These are phyloP conservation scores for Eucriotettix oculatus DNA, from an alignment of 2,888 invertebrate species.

Conservation along the genomic window DNA sequence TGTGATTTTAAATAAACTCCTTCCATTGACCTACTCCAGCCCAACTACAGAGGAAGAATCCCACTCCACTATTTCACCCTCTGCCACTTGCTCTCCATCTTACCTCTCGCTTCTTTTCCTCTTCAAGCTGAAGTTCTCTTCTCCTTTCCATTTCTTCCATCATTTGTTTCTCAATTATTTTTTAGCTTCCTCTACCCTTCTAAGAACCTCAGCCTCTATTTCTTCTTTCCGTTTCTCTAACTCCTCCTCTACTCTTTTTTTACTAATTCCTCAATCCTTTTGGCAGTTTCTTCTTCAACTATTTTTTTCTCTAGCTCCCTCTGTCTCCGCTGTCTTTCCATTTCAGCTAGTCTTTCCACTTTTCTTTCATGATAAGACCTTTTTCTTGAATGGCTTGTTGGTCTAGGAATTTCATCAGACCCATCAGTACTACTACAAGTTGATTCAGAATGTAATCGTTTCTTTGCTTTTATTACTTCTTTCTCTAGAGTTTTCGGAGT, in stretches of 20 bases:
- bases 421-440: conserved; percentile 51
- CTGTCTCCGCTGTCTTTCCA: conserved; percentile 79
- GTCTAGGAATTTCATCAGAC: conserved; percentile 45
- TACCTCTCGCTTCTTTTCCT: conserved; percentile 93
- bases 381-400: conserved; percentile 25
- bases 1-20: neutral
- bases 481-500: conserved; percentile 53
- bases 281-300: conserved; percentile 91
- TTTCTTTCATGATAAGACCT: conserved; percentile 43
- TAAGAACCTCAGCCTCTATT: conserved; percentile 85
- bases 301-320: conserved; percentile 86
- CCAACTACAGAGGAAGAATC: neutral
- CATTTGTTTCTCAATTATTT: conserved; percentile 92
- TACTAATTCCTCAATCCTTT: conserved; percentile 84
- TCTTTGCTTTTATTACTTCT: conserved; percentile 59
- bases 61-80: neutral
- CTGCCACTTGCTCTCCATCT: conserved; percentile 23
- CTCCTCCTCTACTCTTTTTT: conserved; percentile 86
- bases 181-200: conserved; percentile 89
- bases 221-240: conserved; percentile 88
- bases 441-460: conserved; percentile 58
- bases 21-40: conserved; percentile 2
- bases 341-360: conserved; percentile 78
- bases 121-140: conserved; percentile 73
- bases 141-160: conserved; percentile 87